Conservation (phyloP, 2,797 vertebrate genomes). For the Gymnoscopelus braueri region DNA sequence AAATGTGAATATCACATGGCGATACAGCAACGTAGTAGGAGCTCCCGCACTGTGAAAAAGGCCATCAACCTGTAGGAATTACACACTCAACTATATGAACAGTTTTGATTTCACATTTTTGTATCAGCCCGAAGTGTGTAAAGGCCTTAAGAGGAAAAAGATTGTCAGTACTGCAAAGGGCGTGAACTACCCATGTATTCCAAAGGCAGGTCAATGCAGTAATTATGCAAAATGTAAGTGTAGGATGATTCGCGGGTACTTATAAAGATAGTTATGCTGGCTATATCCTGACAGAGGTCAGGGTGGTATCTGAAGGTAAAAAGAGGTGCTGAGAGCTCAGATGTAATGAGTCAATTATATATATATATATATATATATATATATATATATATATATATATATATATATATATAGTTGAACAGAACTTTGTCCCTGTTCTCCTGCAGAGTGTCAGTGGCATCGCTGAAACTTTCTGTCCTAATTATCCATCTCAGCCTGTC, state of each 20-base stretch:
- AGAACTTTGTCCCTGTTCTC: constrained; percentile 82
- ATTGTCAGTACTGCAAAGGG: constrained; percentile 35
- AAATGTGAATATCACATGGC: too few species aligned
- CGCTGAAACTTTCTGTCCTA: constrained; percentile 84
- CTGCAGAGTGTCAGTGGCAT: constrained; percentile 78
- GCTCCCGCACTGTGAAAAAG: too few species aligned
- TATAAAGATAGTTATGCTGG: constrained; percentile 62
- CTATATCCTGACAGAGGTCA: constrained; percentile 64
- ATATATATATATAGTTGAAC: constrained; percentile 62
- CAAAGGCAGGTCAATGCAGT: constrained; percentile 54
- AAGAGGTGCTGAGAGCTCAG: constrained; percentile 66
- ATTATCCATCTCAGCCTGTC: constrained; percentile 87
- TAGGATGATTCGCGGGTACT: constrained; percentile 52
- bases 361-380: constrained; percentile 31
- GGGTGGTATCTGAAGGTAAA: constrained; percentile 59
- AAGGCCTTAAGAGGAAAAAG: constrained; percentile 20
- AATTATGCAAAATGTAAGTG: constrained; percentile 59
- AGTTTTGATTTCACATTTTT: too few species aligned
- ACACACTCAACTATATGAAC: too few species aligned
- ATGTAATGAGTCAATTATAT: constrained; percentile 72
- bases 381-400: constrained; percentile 57
- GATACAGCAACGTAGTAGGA: too few species aligned
- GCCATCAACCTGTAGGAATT: too few species aligned
- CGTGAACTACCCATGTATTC: constrained; percentile 43
- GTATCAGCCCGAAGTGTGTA: too few species aligned